Base-by-base conservation (phyloP, 2,888 invertebrate species). In the Hypomecis punctinalis region DNA sequence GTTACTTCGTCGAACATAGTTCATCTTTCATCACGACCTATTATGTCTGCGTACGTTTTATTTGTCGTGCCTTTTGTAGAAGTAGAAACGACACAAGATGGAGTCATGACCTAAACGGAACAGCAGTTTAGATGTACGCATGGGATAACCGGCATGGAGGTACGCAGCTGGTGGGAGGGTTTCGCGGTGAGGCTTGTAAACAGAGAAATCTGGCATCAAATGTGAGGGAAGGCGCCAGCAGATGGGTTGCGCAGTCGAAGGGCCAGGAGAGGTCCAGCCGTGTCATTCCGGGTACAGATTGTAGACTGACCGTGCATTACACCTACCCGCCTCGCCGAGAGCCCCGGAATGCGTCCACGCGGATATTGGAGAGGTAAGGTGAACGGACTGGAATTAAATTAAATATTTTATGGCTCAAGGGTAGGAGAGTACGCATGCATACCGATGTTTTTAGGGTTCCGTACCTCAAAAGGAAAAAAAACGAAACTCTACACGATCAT, bases 131-230 rank as follows among this genome's bases (percentile, higher is more conserved):
- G 88, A 89, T 89, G 77, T 82, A 83, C 82, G 80, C 79, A 79
- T 69, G 74, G 81, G 88, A 88, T 90, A 88, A 84, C 75, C 73
- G 69, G 68, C 76, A 80, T 79, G 81, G 81, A 82, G 78, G 81
- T 76, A 76, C 78, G 73, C 77, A 79, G 74, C 81, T 81, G 10
- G 78, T 76, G 80, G 79, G 75, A 80, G 79, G 74, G 76, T 70
- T 71, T 69, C 75, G 63, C 72, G 72, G 74, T 76, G 77, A 75
- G 77, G 77, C 81, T 83, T 83, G 86, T 88, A 86, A 87, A 86
- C 83, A 83, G 83, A 83, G 81, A 84, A 89, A 91, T 90, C 90
- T 89, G 77, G 80, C 85, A 90, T 91, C 90, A 87, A 82, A 87
- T 81, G 86, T 86, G 86, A 83, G 81, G 84, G 85, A 87, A 81